Evolutionary conservation across 2,797 vertebrate genomes (phyloP).

Genomic region (Urosaurus nigricauda): DNA sequence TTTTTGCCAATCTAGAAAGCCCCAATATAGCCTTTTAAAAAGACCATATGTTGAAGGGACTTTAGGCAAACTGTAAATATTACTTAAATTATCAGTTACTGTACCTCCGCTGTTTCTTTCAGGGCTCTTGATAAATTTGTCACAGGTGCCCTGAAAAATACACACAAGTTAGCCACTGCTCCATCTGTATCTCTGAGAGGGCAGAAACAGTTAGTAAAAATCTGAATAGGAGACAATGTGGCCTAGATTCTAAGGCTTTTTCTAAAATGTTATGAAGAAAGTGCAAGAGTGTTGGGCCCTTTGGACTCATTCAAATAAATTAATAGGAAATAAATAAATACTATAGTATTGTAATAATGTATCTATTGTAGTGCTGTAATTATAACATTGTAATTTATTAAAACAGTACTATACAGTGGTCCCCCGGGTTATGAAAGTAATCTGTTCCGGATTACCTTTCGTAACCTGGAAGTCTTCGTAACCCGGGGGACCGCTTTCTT

Average conservation of each 20-base stretch:
- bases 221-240: neutral
- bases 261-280: neutral
- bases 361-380: too few species aligned
- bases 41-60: neutral
- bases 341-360: neutral
- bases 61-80: neutral
- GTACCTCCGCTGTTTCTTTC: slow-evolving; percentile 76
- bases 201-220: neutral
- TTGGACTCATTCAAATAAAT: too few species aligned
- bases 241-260: neutral
- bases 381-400: too few species aligned
- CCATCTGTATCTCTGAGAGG: neutral
- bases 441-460: too few species aligned
- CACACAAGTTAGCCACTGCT: slow-evolving; percentile 44
- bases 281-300: neutral
- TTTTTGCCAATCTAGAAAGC: too few species aligned
- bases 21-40: neutral
- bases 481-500: too few species aligned
- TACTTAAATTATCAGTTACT: slow-evolving; percentile 25
- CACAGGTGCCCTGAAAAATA: slow-evolving; percentile 69
- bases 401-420: too few species aligned
- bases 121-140: slow-evolving; percentile 65
- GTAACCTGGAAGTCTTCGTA: too few species aligned
- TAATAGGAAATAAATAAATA: neutral
- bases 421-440: too few species aligned